Base-by-base conservation (phyloP, 2,888 invertebrate genomes). In the Dolomedes plantarius region DNA sequence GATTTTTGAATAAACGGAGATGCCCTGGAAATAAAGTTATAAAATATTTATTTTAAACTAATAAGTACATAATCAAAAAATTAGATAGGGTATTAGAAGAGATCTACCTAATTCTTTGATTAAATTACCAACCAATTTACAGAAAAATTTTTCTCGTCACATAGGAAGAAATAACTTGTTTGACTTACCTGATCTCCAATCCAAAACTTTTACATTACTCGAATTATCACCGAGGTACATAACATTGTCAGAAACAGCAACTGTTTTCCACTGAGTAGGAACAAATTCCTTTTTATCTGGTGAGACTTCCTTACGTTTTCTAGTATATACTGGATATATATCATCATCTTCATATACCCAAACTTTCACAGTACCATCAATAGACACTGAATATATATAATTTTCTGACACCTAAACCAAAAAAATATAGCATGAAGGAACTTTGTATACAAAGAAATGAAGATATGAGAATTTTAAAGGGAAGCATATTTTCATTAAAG, bases 281-380 rank as follows among this genome's bases (percentile, higher is more conserved):
- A 67, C 36, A 29, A 86, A 67, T 3, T 62, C 32, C 0, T 31
- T 27, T 29, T 69, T 29, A 7, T 46, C 32, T 13, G 65, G 9
- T 29, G 62, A 72, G 0, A 68, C 39, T 31, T 80, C 76, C 29
- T 65, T 80, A n/a, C 86, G 72, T 16, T 71, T 86, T 31, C 86
- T 74, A 39, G 80, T 65, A 29, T 86, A 86, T 1, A 86, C 39
- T 6, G 75, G 80, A 31, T 80, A 76, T n/a, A 79, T 31, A 41
- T 86, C 86, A 1, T 71, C 72, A 23, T 86, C 86, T 28, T 86
- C 86, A 27, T 71, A 72, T 5, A 75, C 28, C 86, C 86, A 86
- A 7, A 86, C 86, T 67, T 80, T 86, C 6, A 86, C 72, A 50
- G 75, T 36, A 23, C 86, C 86, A 75, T 86, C 86, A n/a, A 46